Percentiles rank a stretch among this genome's conserved stretches.
Evolutionary conservation across 2,888 invertebrate species (phyloP).

Genomic region (Anoplius nigerrimus): DNA sequence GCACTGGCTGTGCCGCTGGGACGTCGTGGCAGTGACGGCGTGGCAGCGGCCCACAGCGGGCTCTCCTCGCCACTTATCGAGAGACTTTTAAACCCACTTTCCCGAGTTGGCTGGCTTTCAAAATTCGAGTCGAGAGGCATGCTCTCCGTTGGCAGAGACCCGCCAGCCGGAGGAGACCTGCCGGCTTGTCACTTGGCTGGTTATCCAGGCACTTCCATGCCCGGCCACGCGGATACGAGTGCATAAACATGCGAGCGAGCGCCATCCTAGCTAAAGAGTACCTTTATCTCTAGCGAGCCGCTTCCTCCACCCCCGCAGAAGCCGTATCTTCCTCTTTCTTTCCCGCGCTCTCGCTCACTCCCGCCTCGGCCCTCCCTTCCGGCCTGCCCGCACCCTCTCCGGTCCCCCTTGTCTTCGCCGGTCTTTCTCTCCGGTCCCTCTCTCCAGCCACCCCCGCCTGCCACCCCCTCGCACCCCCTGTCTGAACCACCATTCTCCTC

Average conservation of each 20-base stretch:
- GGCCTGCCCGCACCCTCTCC: slow-evolving; percentile 16
- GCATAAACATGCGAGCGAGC: slow-evolving; percentile 74
- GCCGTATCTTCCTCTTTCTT: slow-evolving; percentile 28
- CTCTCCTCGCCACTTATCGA: slow-evolving; percentile 69
- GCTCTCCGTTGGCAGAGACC: slow-evolving; percentile 53
- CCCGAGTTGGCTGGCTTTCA: slow-evolving; percentile 74
- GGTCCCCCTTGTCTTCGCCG: slow-evolving; percentile 33
- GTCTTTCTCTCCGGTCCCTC: slow-evolving; percentile 39
- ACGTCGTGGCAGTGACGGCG: slow-evolving; percentile 26
- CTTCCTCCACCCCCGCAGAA: slow-evolving; percentile 54
- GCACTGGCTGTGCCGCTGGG: slow-evolving; percentile 27
- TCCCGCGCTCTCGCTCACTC: slow-evolving; percentile 11
- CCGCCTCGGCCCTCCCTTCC: not conserved
- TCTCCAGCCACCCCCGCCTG: slow-evolving; percentile 33
- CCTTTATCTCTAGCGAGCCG: slow-evolving; percentile 73
- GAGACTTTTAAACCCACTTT: slow-evolving; percentile 74
- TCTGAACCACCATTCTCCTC: slow-evolving; percentile 58
- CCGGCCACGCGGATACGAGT: slow-evolving; percentile 74
- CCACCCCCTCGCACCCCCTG: slow-evolving; percentile 46
- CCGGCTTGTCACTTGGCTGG: slow-evolving; percentile 75
- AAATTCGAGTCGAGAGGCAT: slow-evolving; percentile 68
- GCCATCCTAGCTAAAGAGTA: slow-evolving; percentile 72
- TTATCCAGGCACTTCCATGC: slow-evolving; percentile 74
- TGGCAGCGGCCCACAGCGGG: slow-evolving; percentile 37
- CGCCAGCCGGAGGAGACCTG: slow-evolving; percentile 54